These are phyloP conservation scores for Harlomillsia oculata DNA, from an alignment of 1,140 invertebrate species.

Conservation along the genomic window DNA sequence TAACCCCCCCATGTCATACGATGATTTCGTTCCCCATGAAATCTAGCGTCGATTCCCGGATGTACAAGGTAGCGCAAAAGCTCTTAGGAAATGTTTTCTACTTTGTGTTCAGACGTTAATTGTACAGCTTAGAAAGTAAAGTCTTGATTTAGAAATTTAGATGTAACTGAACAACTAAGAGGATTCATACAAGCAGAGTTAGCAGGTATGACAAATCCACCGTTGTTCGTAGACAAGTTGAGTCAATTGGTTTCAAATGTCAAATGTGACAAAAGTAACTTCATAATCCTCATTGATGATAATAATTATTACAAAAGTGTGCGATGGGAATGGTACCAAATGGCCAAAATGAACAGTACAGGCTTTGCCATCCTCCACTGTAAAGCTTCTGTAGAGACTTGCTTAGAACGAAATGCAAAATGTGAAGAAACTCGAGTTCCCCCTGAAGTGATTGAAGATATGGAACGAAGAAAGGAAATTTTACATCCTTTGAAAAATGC, in stretches of 20 bases:
- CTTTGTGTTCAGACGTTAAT: background rate
- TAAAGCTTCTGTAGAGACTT: constrained; percentile 3
- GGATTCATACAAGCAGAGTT: too few species aligned
- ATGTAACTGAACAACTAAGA: too few species aligned
- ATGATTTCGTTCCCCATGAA: constrained; percentile 37
- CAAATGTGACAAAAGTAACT: background rate
- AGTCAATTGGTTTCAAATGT: background rate
- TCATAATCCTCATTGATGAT: constrained; percentile 45
- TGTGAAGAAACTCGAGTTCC: constrained; percentile 11
- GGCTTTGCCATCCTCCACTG: constrained; percentile 40
- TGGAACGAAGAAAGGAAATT: constrained; percentile 25
- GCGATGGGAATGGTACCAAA: constrained; percentile 46
- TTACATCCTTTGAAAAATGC: constrained; percentile 24
- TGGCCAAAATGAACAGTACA: constrained; percentile 40
- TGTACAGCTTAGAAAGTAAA: background rate
- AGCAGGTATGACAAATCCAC: too few species aligned
- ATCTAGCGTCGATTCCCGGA: constrained; percentile 30
- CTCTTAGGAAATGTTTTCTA: constrained; percentile 25
- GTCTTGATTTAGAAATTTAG: too few species aligned
- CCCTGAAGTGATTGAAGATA: constrained; percentile 22
- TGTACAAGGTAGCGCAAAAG: constrained; percentile 17
- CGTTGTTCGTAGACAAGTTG: too few species aligned
- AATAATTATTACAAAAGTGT: constrained; percentile 51
- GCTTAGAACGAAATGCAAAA: constrained; percentile 19
- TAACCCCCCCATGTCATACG: constrained; percentile 35